Evolutionary conservation across 2,888 invertebrate genomes (phyloP).

Genomic region (Aphidoletes aphidimyza): DNA sequence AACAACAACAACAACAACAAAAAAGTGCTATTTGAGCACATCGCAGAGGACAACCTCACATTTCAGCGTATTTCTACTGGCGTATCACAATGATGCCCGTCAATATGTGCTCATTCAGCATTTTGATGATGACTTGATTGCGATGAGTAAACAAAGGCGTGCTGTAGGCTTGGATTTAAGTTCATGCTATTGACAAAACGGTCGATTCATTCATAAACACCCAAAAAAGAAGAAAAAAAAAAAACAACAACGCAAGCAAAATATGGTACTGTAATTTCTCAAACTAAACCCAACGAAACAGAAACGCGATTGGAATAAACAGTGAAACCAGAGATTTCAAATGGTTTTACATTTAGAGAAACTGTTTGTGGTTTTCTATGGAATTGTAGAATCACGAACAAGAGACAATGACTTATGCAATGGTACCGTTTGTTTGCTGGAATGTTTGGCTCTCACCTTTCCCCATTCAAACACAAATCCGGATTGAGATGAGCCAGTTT

Average conservation of each 20-base stretch:
- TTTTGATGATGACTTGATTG: not conserved
- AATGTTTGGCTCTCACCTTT: not conserved
- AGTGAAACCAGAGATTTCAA: not conserved
- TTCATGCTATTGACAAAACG: constrained; percentile 25
- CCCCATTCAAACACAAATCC: not conserved
- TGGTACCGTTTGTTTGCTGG: constrained; percentile 6
- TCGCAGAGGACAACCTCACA: not conserved
- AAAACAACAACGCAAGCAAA: not conserved
- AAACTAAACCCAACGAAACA: not conserved
- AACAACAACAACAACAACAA: too few relatives aligned
- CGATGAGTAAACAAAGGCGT: constrained; percentile 14
- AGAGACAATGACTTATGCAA: constrained; percentile 28
- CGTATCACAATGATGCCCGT: constrained; percentile 17
- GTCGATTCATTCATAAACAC: constrained; percentile 25
- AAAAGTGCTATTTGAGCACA: too few relatives aligned
- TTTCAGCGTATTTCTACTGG: not conserved
- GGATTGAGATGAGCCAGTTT: not conserved
- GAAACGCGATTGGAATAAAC: too few relatives aligned
- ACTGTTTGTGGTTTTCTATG: not conserved
- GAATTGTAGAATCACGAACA: not conserved
- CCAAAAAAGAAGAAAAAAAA: too few relatives aligned
- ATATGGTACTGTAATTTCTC: not conserved
- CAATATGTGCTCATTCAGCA: not conserved
- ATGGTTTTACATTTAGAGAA: too few relatives aligned
- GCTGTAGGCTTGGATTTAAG: constrained; percentile 44